Evolutionary conservation across 2,797 vertebrate species (phyloP).

Genomic region (Remorina albescens): DNA sequence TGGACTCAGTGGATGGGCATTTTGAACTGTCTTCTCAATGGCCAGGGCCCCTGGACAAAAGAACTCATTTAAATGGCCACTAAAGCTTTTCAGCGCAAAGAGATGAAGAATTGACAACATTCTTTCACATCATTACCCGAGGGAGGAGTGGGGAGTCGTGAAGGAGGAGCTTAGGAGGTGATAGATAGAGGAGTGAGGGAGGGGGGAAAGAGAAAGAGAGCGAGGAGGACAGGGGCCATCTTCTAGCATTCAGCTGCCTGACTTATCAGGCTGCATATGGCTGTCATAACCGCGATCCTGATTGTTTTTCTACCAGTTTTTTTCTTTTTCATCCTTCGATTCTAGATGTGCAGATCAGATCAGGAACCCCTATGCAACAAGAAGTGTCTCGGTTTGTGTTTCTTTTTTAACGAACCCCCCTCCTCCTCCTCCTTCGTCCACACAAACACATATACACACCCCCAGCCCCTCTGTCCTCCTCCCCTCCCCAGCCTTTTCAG

Average conservation of each 20-base stretch:
- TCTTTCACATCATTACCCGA: slow-evolving; percentile 89
- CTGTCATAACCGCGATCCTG: slow-evolving; percentile 64
- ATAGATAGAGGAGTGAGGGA: slow-evolving; percentile 24
- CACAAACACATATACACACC: slow-evolving; percentile 51
- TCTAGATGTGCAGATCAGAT: slow-evolving; percentile 68
- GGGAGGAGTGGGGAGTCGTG: slow-evolving; percentile 70
- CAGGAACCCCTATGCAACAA: slow-evolving; percentile 49
- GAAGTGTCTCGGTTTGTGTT: slow-evolving; percentile 69
- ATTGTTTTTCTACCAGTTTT: slow-evolving; percentile 36
- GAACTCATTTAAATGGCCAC: slow-evolving; percentile 87
- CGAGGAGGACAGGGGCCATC: slow-evolving; percentile 45
- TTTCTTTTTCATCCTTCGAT: slow-evolving; percentile 44
- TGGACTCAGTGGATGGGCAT: slow-evolving; percentile 81
- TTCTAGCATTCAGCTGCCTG: slow-evolving; percentile 57
- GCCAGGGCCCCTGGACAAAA: slow-evolving; percentile 81
- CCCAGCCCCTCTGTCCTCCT: slow-evolving; percentile 48
- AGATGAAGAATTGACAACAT: slow-evolving; percentile 87
- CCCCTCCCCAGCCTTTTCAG: slow-evolving; percentile 79
- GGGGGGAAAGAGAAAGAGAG: slow-evolving; percentile 7
- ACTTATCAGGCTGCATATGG: slow-evolving; percentile 75
- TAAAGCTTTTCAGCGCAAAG: slow-evolving; percentile 82
- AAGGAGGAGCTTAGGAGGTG: slow-evolving; percentile 72
- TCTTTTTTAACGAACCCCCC: slow-evolving; percentile 75
- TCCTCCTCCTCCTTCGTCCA: slow-evolving; percentile 39
- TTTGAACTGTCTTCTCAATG: slow-evolving; percentile 83